Evolutionary conservation across 2,888 invertebrate species (phyloP).

Genomic region (Baronia brevicornis): DNA sequence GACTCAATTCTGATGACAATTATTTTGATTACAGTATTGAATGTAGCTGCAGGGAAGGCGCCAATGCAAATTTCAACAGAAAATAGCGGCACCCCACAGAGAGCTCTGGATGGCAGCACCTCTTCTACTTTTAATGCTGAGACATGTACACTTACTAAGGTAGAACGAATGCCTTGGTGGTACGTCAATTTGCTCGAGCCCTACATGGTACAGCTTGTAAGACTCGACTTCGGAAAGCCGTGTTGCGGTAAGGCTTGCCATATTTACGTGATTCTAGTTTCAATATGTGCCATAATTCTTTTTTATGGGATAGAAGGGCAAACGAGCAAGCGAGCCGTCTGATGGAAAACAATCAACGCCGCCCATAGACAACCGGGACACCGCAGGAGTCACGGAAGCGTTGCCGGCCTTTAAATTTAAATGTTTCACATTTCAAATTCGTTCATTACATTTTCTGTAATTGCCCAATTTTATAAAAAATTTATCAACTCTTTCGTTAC

Average conservation of each 20-base stretch:
- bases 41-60: constrained; percentile 95
- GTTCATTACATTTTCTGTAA: too few species aligned
- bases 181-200: constrained; percentile 95
- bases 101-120: constrained; percentile 93
- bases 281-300: too few species aligned
- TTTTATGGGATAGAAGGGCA: too few species aligned
- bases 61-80: constrained; percentile 94
- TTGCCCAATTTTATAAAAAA: too few species aligned
- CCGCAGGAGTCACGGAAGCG: too few species aligned
- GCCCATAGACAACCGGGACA: too few species aligned
- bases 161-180: constrained; percentile 94
- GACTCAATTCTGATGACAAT: not conserved
- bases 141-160: constrained; percentile 90
- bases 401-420: too few species aligned
- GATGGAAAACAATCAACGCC: too few species aligned
- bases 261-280: too few species aligned
- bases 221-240: constrained; percentile 92
- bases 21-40: constrained; percentile 80
- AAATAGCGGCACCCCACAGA: constrained; percentile 89
- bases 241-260: constrained; percentile 95
- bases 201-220: constrained; percentile 94
- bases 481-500: too few species aligned
- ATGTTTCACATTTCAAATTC: too few species aligned
- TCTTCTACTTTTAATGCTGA: constrained; percentile 86
- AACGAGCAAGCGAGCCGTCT: too few species aligned